Conservation (phyloP, 2,888 invertebrate species). For the Netelia virgata region DNA sequence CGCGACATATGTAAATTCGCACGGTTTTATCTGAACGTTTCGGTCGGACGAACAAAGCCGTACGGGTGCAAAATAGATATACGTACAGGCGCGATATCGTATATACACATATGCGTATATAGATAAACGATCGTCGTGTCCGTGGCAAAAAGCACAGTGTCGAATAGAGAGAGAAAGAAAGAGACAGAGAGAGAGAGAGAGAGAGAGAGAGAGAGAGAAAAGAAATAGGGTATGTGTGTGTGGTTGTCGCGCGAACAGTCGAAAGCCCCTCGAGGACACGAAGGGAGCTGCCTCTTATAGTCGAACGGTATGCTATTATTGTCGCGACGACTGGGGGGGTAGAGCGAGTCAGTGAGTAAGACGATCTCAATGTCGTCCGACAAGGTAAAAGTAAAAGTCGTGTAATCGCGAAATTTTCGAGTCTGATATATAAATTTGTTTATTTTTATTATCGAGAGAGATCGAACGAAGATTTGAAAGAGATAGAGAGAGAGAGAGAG, state of each 20-base stretch:
- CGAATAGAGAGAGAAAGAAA: not conserved
- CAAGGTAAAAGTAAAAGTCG: too few species aligned
- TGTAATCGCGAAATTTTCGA: too few species aligned
- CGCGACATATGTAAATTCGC: constrained; percentile 59
- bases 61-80: not conserved
- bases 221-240: not conserved
- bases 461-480: too few species aligned
- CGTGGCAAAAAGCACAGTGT: not conserved
- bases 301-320: not conserved
- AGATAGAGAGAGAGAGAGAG: too few species aligned
- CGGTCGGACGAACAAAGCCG: constrained; percentile 50
- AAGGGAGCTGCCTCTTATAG: not conserved
- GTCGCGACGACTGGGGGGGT: not conserved
- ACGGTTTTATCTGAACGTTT: constrained; percentile 57
- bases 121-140: constrained; percentile 4
- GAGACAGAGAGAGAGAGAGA: not conserved
- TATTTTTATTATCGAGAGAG: too few species aligned
- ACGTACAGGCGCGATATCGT: not conserved
- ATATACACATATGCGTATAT: not conserved
- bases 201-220: not conserved
- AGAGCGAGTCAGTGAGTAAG: not conserved
- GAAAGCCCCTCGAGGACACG: not conserved
- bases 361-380: not conserved
- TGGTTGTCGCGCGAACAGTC: not conserved
- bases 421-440: too few species aligned